Conservation (phyloP, 2,888 invertebrate species). For the Thymelicus acteon region DNA sequence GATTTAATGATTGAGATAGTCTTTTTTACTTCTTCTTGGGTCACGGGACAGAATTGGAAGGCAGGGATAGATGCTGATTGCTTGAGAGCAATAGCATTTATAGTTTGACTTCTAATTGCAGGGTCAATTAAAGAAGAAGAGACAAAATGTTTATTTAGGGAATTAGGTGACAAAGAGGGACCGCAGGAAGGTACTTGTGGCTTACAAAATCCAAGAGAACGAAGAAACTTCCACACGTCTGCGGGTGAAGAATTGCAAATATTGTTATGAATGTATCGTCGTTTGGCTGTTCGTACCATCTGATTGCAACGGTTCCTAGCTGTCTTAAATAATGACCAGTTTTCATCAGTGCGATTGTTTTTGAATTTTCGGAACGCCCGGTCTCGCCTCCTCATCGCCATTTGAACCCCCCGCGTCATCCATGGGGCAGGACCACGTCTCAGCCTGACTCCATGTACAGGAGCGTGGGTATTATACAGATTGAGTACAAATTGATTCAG, state of each 20-base stretch:
- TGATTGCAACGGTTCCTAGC: not conserved
- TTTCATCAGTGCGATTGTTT: not conserved
- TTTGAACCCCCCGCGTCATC: not conserved
- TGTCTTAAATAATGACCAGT: not conserved
- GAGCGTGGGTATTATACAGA: not conserved
- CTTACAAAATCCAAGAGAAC: not conserved
- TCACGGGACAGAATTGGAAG: not conserved
- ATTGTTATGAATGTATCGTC: not conserved
- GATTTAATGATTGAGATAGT: not conserved
- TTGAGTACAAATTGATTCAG: not conserved
- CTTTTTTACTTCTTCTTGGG: not conserved
- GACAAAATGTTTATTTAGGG: not conserved
- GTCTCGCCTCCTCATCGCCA: not conserved
- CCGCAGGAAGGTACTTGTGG: not conserved
- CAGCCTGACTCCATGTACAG: not conserved
- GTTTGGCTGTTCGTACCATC: not conserved
- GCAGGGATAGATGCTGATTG: not conserved
- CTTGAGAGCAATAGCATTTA: not conserved
- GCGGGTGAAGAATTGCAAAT: not conserved
- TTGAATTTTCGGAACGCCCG: not conserved
- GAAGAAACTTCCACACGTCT: too few species aligned
- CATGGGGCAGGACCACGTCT: not conserved
- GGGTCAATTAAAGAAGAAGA: not conserved
- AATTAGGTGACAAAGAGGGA: not conserved
- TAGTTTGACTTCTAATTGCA: not conserved